Percentiles rank a stretch among this genome's conserved stretches.
Evolutionary conservation across 2,888 invertebrate species (phyloP).

Genomic region (Aleiodes leptofemur): DNA sequence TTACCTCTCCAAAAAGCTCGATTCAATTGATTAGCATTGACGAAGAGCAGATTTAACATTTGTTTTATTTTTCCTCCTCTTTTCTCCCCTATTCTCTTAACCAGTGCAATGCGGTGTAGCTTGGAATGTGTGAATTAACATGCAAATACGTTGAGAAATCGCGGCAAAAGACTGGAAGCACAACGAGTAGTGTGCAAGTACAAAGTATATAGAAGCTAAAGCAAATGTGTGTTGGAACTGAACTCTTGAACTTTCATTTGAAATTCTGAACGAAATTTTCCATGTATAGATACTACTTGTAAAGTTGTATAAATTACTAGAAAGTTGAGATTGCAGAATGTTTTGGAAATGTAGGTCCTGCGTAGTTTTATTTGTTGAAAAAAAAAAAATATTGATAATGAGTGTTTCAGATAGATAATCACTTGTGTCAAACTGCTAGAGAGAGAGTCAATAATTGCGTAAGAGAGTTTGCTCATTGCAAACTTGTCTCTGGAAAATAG

Average conservation of each 20-base stretch:
- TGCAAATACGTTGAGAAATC: constrained; percentile 60
- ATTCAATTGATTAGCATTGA: constrained; percentile 29
- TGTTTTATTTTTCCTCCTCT: neutral
- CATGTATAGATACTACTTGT: constrained; percentile 55
- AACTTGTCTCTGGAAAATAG: neutral
- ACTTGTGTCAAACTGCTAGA: neutral
- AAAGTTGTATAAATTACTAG: neutral
- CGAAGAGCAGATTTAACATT: neutral
- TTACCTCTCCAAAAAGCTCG: constrained; percentile 4
- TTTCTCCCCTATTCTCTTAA: constrained; percentile 41
- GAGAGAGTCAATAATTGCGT: constrained; percentile 7
- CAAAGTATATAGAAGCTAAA: constrained; percentile 47
- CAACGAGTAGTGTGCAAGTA: constrained; percentile 44
- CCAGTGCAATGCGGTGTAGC: constrained; percentile 33
- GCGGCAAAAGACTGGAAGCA: constrained; percentile 33
- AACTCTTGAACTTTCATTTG: constrained; percentile 68
- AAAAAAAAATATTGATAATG: constrained; percentile 9
- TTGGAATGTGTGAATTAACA: constrained; percentile 61
- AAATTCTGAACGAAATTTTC: constrained; percentile 66
- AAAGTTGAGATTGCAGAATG: neutral
- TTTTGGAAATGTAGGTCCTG: too few species aligned
- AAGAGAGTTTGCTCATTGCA: neutral
- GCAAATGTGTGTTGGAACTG: constrained; percentile 46
- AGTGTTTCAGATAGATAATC: neutral
- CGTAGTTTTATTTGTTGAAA: neutral